Conservation (phyloP, 2,888 invertebrate species). For the Polymixis flavicincta region DNA sequence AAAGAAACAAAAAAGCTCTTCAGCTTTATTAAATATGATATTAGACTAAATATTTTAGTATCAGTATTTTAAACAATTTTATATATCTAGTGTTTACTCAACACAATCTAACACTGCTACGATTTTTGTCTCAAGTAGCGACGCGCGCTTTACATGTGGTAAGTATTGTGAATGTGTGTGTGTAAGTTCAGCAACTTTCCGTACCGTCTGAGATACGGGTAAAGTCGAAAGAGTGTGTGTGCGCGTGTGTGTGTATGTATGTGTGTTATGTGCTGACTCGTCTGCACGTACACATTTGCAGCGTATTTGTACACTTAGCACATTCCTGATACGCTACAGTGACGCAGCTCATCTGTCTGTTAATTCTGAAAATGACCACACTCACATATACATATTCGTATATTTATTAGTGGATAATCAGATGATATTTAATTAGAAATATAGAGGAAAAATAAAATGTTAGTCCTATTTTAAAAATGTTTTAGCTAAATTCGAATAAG, state of each 20-base stretch:
- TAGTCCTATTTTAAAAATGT: constrained; percentile 7
- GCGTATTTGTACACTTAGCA: background rate
- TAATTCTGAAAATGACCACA: background rate
- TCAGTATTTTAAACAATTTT: no score
- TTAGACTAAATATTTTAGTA: background rate
- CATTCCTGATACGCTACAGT: background rate
- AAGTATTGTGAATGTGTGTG: background rate
- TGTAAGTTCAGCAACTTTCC: background rate
- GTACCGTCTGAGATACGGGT: background rate
- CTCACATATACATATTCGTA: background rate
- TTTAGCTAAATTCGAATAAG: background rate
- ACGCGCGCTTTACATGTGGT: no score
- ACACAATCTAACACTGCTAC: background rate
- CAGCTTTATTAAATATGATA: no score
- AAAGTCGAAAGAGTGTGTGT: background rate
- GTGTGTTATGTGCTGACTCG: background rate
- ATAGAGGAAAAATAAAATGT: background rate
- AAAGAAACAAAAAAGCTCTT: no score
- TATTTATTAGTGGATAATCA: constrained; percentile 1
- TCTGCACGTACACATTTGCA: background rate
- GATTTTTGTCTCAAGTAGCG: no score
- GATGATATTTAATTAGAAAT: background rate
- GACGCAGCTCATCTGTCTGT: background rate
- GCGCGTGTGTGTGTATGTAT: background rate
- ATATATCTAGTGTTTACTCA: background rate